Conservation (phyloP, 1,140 invertebrate genomes). For the Latrodectus geometricus region DNA sequence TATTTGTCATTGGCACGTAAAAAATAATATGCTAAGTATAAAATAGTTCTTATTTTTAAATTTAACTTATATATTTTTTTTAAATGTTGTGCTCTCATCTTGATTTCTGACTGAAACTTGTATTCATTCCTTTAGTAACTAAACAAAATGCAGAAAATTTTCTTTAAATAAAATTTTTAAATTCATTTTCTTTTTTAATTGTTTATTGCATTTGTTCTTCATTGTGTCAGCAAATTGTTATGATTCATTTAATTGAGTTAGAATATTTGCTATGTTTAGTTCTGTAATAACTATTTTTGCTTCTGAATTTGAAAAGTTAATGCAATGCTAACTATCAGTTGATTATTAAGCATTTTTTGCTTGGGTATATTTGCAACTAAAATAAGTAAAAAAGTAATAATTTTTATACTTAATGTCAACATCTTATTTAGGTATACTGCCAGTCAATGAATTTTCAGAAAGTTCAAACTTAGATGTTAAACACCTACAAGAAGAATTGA, state of each 20-base stretch:
- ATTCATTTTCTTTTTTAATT: not conserved
- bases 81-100: too few species aligned
- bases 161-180: too few species aligned
- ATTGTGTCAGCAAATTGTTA: not conserved
- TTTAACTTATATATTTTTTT: too few species aligned
- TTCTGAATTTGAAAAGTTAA: not conserved
- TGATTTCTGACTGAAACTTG: too few species aligned
- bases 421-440: constrained; percentile 9
- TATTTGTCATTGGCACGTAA: too few species aligned
- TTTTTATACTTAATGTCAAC: not conserved
- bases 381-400: too few species aligned
- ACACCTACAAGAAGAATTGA: constrained; percentile 70
- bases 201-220: not conserved
- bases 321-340: not conserved
- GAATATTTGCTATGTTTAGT: not conserved
- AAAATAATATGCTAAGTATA: too few species aligned
- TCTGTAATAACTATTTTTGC: not conserved
- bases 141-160: too few species aligned
- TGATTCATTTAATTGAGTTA: not conserved
- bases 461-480: constrained; percentile 9
- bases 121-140: too few species aligned
- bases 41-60: too few species aligned
- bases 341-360: not conserved
- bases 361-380: too few species aligned
- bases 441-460: constrained; percentile 46